phyloP scores from a whole-genome alignment of 1,140 invertebrate species.

The Adelges cooleyi region DNA sequence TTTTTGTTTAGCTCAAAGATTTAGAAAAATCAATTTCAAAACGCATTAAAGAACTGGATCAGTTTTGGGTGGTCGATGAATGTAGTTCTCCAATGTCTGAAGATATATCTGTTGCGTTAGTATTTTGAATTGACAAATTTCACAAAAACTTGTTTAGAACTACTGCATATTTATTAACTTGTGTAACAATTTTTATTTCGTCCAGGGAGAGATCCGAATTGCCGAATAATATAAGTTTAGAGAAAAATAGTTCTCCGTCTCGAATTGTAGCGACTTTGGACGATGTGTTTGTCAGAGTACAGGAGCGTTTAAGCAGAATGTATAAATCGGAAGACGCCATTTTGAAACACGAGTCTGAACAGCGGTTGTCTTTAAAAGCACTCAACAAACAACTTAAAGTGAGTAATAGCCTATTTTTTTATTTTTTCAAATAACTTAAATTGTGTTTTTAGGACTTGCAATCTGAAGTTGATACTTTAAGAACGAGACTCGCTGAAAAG shows the following conservation, averaged over 20 bases:
- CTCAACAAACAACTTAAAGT: conserved; percentile 15
- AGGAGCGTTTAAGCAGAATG: conserved; percentile 22
- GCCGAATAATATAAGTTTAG: conserved; percentile 4
- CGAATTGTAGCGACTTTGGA: conserved; percentile 18
- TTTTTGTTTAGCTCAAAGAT: conserved; percentile 4
- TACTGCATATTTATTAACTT: too few relatives aligned
- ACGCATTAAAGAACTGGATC: conserved; percentile 17
- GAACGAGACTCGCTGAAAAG: conserved; percentile 6
- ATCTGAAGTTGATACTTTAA: conserved; percentile 5
- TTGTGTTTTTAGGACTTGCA: background rate
- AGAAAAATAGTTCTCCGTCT: conserved; percentile 21
- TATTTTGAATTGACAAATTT: too few relatives aligned
- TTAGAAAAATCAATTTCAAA: conserved; percentile 16
- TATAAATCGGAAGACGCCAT: conserved; percentile 23
- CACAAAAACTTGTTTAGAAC: too few relatives aligned
- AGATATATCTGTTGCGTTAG: conserved; percentile 26
- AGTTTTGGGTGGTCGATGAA: conserved; percentile 12
- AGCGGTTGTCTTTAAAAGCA: background rate
- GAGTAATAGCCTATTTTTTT: background rate
- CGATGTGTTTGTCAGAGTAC: conserved; percentile 19
- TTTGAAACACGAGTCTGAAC: conserved; percentile 23
- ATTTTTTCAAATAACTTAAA: background rate
- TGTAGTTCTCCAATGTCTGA: conserved; percentile 14
- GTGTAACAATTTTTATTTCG: background rate
- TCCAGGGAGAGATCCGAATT: conserved; percentile 12